phyloP scores from a whole-genome alignment of 53 echinoderm and acorn worm genomes.

The Astropecten irregularis region DNA sequence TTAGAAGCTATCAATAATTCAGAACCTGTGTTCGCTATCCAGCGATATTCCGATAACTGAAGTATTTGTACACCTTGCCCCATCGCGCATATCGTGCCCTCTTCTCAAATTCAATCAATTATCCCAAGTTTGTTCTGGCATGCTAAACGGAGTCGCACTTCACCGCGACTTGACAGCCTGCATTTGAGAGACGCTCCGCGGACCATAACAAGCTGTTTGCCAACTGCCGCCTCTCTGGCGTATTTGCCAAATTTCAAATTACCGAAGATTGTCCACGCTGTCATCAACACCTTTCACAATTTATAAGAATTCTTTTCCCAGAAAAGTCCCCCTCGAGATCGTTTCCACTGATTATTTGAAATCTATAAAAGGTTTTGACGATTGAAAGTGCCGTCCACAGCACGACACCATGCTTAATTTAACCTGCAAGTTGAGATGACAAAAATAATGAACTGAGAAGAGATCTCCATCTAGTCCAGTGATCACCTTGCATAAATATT shows the following conservation, averaged over 20 bases:
- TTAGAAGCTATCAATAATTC: neutral
- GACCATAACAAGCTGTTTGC: too few relatives aligned
- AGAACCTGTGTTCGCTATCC: too few relatives aligned
- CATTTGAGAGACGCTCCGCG: too few relatives aligned
- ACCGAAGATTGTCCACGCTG: too few relatives aligned
- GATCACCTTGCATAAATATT: neutral
- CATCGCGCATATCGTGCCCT: slow-evolving; percentile 21
- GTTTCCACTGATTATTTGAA: neutral
- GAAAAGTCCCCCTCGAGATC: neutral
- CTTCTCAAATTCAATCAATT: slow-evolving; percentile 39
- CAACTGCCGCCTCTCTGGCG: too few relatives aligned
- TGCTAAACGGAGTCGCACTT: neutral
- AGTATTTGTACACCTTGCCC: too few relatives aligned
- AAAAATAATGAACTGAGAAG: neutral
- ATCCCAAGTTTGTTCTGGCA: slow-evolving; percentile 6
- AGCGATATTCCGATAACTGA: too few relatives aligned
- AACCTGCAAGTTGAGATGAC: slow-evolving; percentile 15
- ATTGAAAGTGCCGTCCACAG: slow-evolving; percentile 8
- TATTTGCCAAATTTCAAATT: too few relatives aligned
- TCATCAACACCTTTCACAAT: too few relatives aligned
- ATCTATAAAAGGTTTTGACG: neutral
- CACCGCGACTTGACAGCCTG: too few relatives aligned
- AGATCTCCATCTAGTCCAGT: neutral
- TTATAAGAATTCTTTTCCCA: too few relatives aligned
- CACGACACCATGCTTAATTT: slow-evolving; percentile 38